A percentile compares a stretch with the other conserved stretches of the same genome.
These are phyloP conservation scores for Mystacides longicornis DNA, from an alignment of 2,888 invertebrate species.

Conservation along the genomic window DNA sequence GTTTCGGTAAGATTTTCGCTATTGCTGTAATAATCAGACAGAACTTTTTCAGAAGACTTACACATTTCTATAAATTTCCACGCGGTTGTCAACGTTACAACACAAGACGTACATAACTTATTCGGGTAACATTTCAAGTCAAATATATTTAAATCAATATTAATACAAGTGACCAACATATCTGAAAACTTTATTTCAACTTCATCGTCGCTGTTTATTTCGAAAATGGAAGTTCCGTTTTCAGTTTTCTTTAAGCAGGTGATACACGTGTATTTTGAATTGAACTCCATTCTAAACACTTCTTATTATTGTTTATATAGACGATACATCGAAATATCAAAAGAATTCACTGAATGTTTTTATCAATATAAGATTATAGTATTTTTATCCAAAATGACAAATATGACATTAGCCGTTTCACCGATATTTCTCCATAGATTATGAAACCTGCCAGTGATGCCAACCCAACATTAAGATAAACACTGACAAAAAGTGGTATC, in stretches of 20 bases:
- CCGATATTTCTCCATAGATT: too few species aligned
- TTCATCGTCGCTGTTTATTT: conserved; percentile 1
- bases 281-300: not conserved
- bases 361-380: too few species aligned
- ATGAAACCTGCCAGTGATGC: too few species aligned
- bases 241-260: conserved; percentile 9
- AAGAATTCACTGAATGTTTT: too few species aligned
- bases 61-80: conserved; percentile 19
- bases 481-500: too few species aligned
- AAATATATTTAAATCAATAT: not conserved
- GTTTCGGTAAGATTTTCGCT: not conserved
- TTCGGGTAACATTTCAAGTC: conserved; percentile 8
- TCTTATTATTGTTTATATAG: too few species aligned
- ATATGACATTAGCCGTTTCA: too few species aligned
- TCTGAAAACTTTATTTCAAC: conserved; percentile 8
- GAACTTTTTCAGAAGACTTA: conserved; percentile 4
- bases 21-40: conserved; percentile 11
- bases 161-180: conserved; percentile 10
- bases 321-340: too few species aligned
- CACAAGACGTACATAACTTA: conserved; percentile 12
- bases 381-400: too few species aligned
- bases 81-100: conserved; percentile 4
- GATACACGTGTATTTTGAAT: conserved; percentile 11
- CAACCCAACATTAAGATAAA: too few species aligned
- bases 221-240: conserved; percentile 8